phyloP scores from a whole-genome alignment of 2,797 vertebrate species.

The Anolis apletophallus region DNA sequence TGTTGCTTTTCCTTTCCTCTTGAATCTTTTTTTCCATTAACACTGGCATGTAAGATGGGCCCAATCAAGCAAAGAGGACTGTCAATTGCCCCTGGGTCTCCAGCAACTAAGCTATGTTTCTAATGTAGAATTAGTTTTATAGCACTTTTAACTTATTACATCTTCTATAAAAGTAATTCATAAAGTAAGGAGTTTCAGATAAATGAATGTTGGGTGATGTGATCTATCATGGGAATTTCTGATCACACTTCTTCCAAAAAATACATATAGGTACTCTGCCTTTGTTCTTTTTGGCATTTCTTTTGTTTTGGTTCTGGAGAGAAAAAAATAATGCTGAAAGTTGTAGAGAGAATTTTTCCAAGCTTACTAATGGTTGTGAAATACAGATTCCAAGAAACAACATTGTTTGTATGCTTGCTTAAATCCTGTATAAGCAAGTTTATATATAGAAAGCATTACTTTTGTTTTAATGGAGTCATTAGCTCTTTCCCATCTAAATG shows the following conservation, averaged over 20 bases:
- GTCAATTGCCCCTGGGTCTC: no score
- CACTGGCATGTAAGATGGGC: not conserved
- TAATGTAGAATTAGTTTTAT: not conserved
- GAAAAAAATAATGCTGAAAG: no score
- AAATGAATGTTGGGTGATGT: not conserved
- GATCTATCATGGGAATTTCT: not conserved
- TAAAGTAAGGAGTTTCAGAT: not conserved
- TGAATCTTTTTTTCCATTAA: not conserved
- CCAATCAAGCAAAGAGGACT: no score
- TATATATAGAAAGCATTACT: constrained; percentile 25
- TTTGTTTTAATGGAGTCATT: constrained; percentile 28
- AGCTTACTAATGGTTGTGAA: constrained; percentile 6
- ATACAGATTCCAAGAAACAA: not conserved
- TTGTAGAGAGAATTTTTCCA: not conserved
- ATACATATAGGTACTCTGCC: not conserved
- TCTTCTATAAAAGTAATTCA: not conserved
- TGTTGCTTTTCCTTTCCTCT: not conserved
- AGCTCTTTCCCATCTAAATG: constrained; percentile 6
- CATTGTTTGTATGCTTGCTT: constrained; percentile 26
- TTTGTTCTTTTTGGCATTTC: not conserved
- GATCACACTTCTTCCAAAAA: not conserved
- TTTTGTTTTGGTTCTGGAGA: not conserved
- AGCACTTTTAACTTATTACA: not conserved
- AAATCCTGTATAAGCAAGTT: constrained; percentile 20
- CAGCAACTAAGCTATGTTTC: no score